Base-by-base conservation (phyloP, 2,113 vertebrate genomes). In the Leptodactylus fuscus region DNA sequence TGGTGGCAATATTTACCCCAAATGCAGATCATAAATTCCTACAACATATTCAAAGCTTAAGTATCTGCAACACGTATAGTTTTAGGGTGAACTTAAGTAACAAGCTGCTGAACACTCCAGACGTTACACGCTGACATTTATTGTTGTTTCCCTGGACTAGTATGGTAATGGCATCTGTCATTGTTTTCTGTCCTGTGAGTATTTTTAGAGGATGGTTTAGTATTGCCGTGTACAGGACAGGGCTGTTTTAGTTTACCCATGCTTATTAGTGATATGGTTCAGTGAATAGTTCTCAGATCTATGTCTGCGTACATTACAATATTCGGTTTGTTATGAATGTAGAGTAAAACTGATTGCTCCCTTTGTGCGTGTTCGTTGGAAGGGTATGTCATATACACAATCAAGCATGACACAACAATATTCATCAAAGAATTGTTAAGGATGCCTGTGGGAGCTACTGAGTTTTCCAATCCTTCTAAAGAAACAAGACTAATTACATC, bases 401-500 rank as follows among this genome's bases (percentile, higher is more conserved):
- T 88, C 86, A 87, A 89, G 87, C 58, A 88, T 86, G 88, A 87
- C 88, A 90, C 83, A 90, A 88, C 87, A 90, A 87, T 87, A 92
- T 92, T 87, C 62, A 91, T 93, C 91, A 92, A 88, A 91, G 87
- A 87, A 85, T 88, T 87, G 90, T 90, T 87, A 87, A 90, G 90
- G 69, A 88, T 67, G 87, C 87, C 73, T 87, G 85, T 81, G 89
- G 88, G 89, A 91, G 84, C 53, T 69, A 77, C 81, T 89, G 84
- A 87, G 53, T 87, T 90, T n/a, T 89, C 86, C 88, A 60, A 89
- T 89, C 85, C 75, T 87, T 91, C 89, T 88, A 90, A 75, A 86
- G 85, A 91, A 89, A 86, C 81, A 91, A 91, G 90, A 92, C 87
- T 92, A 92, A 91, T 90, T 89, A 87, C 88, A 89, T 89, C 84